Evolutionary conservation across 2,797 vertebrate species (phyloP), one percentile per base, ranked within the genome.

Genomic region (Intellagama lesueurii): DNA sequence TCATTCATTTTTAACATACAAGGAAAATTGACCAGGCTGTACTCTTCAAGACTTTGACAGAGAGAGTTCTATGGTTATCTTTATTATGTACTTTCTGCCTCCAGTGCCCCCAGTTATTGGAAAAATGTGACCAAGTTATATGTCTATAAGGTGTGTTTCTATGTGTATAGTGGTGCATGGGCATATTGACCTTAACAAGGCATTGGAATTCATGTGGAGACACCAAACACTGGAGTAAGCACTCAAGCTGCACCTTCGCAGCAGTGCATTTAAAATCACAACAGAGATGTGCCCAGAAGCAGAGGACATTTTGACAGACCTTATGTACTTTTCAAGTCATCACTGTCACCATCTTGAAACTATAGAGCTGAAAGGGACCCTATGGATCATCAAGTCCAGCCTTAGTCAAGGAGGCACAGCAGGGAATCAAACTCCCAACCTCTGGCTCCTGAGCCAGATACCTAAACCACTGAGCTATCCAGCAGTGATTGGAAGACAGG

Each of bases 11-110:
- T 40, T 52, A 4, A 64, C 93, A 94, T 84, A 94, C 76, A 92
- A 84, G 89, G 83, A 64, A 88, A 95, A 77, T 72, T 94, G 93
- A 28, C 49, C 52, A 89, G 16, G 60, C 35, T 89, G 89, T 92
- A 93, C 76, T 93, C 81, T 89, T 96, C 94, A 96, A 90, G 90
- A 91, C 85, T 93, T 89, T 95, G 92, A 96, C 91, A 95, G 90
- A 40, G 81, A 92, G 89, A 93, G 78, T 92, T 91, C 49, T 83
- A 44, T 69, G 95, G 95, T 95, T 96, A 96, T 92, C 95, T 93
- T 93, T 95, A 95, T 94, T 93, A 93, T 89, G 89, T 32, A 87
- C 77, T 90, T 95, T 94, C 72, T 94, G 69, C 82, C 86, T 94
- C 87, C 90, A 96, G 95, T 95, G 86, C 26, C 81, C 84, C 91